A percentile compares a stretch with the other conserved stretches of the same genome.
phyloP scores from a whole-genome alignment of 92 coral and sea anemone species.

The Parazoanthus swiftii region DNA sequence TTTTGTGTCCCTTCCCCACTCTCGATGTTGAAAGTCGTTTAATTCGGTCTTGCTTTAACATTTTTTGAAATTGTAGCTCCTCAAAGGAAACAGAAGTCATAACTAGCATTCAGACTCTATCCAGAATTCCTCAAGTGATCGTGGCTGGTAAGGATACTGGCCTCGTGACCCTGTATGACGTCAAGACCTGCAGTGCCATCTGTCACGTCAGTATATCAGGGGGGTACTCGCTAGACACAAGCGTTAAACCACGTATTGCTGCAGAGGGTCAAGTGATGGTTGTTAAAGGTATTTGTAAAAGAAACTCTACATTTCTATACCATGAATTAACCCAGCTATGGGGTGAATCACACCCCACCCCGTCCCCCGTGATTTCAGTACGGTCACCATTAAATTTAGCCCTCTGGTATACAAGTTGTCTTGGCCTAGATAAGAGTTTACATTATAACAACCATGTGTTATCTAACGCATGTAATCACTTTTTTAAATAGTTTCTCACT shows the following conservation, averaged over 20 bases:
- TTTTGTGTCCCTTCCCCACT: background rate
- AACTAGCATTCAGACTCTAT: constrained; percentile 48
- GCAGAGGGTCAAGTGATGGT: constrained; percentile 71
- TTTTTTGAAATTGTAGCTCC: constrained; percentile 51
- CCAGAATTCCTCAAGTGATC: constrained; percentile 74
- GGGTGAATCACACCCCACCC: background rate
- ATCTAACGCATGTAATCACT: no score
- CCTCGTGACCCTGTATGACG: constrained; percentile 69
- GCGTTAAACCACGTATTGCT: constrained; percentile 53
- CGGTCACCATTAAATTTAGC: no score
- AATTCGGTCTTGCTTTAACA: background rate
- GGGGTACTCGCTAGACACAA: constrained; percentile 52
- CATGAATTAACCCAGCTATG: no score
- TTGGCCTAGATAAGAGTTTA: no score
- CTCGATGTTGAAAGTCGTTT: background rate
- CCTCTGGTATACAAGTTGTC: no score
- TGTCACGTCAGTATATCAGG: constrained; percentile 73
- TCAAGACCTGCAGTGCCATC: constrained; percentile 54
- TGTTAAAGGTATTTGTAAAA: constrained; percentile 47
- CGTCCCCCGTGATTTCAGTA: no score
- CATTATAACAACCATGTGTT: no score
- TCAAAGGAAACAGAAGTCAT: constrained; percentile 60
- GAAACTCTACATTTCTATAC: background rate
- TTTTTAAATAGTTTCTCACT: no score
- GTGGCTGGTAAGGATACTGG: constrained; percentile 63